These are phyloP conservation scores for Pseudobourletiella spinata DNA, from an alignment of 1,140 invertebrate species.

Conservation along the genomic window DNA sequence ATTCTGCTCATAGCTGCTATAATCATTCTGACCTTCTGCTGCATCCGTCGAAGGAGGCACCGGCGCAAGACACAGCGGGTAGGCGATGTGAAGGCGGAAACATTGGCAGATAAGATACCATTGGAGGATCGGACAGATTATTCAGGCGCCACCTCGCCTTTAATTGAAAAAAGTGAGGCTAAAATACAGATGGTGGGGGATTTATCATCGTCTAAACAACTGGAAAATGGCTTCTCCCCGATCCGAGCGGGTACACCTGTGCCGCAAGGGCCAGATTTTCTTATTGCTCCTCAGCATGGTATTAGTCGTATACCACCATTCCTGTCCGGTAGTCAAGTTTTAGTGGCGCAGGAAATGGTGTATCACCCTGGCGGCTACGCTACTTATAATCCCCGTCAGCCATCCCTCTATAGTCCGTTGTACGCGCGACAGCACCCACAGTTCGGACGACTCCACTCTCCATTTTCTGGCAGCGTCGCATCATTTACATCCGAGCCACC, in stretches of 20 bases:
- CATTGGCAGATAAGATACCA: not conserved
- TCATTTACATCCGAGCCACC: conserved; percentile 4
- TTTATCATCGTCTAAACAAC: too few species aligned
- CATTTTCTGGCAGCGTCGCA: not conserved
- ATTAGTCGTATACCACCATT: too few species aligned
- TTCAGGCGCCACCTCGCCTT: not conserved
- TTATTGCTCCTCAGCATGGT: too few species aligned
- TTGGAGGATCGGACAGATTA: not conserved
- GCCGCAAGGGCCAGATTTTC: too few species aligned
- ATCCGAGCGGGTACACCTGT: too few species aligned
- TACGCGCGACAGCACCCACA: not conserved
- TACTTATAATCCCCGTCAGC: not conserved
- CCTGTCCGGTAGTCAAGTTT: not conserved
- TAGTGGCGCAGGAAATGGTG: not conserved
- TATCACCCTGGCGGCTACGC: not conserved
- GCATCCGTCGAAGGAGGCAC: not conserved
- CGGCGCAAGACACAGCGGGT: not conserved
- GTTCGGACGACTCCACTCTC: not conserved
- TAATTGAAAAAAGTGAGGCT: not conserved
- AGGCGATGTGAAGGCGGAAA: not conserved
- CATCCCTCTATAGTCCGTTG: too few species aligned
- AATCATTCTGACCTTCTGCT: not conserved
- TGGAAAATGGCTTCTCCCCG: too few species aligned
- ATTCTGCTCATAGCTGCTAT: not conserved
- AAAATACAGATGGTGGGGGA: too few species aligned